Evolutionary conservation across 2,888 invertebrate species (phyloP), one percentile per base, ranked within the genome.

Genomic region (Euplexia lucipara): DNA sequence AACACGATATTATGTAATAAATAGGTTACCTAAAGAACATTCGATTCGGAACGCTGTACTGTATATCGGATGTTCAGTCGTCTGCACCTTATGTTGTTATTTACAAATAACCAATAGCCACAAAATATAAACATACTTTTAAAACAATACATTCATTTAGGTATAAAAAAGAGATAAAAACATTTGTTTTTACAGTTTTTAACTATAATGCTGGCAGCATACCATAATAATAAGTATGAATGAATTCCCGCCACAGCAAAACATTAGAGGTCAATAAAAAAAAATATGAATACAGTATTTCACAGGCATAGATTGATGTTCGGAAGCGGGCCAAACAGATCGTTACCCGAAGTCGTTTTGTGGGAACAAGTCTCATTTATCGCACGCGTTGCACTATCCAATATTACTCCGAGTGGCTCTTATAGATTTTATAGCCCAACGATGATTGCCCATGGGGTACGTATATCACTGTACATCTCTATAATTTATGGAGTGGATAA

Each of bases 371-470:
- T 79, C 85, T 85, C 80, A 67, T 85, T 85, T 85, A 77, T 77
- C 72, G 82, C 78, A 83, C 81, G 83, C 79, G 81, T 74, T 75
- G 80, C 81, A 83, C 79, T 84, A 81, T 80, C 79, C 77, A 64
- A 82, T 84, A 83, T 81, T 82, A 80, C 78, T 62, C 54, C 63
- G 73, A 72, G 75, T 72, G 63, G 70, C 68, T 73, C 67, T 74
- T 75, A 77, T 77, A 79, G 71, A 81, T 72, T 81, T 81, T 81
- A 81, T 81, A 64, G 67, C 72, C 53, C 56, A 64, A 82, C 83
- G 81, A 86, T 91, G 91, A 93, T 92, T 92, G 89, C 93, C 91
- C 92, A 78, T 66, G 92, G 92, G 92, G 86, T 84, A 84, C 86
- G 91, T 93, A 89, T 87, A 92, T 92, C 92, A 91, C 81, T 83